Evolutionary conservation across 2,888 invertebrate genomes (phyloP).

Genomic region (Trissoscelio sp.): DNA sequence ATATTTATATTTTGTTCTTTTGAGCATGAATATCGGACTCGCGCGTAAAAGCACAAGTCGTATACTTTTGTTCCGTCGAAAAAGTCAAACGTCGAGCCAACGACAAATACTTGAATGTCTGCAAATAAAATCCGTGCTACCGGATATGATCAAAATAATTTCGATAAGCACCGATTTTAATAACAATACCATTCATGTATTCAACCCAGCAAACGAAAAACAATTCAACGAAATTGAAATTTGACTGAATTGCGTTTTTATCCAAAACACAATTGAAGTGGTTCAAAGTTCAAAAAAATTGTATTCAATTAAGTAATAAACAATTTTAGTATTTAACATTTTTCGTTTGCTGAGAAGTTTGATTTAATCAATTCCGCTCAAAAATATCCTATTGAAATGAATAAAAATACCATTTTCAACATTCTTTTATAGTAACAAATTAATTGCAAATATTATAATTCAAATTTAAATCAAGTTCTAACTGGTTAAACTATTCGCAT

Average conservation of each 20-base stretch:
- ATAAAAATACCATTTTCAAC: too few relatives aligned
- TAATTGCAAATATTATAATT: slow-evolving; percentile 2
- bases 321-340: too few relatives aligned
- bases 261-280: too few relatives aligned
- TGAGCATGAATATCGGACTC: slow-evolving; percentile 68
- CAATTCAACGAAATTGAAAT: too few relatives aligned
- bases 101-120: slow-evolving; percentile 9
- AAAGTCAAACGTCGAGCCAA: slow-evolving; percentile 35
- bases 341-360: too few relatives aligned
- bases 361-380: too few relatives aligned
- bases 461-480: slow-evolving; percentile 25
- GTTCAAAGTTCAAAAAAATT: too few relatives aligned
- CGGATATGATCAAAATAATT: slow-evolving; percentile 32
- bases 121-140: slow-evolving; percentile 28
- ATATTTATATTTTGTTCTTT: slow-evolving; percentile 61
- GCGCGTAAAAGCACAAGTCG: slow-evolving; percentile 50
- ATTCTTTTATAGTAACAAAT: too few relatives aligned
- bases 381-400: slow-evolving; percentile 30
- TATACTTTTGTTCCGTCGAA: slow-evolving; percentile 36
- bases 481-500: slow-evolving; percentile 43
- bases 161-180: slow-evolving; percentile 24
- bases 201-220: too few relatives aligned
- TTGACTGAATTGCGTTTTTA: too few relatives aligned
- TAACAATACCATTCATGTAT: slow-evolving; percentile 16
- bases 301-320: too few relatives aligned